Percentiles rank a stretch among this genome's conserved stretches.
Evolutionary conservation across 2,888 invertebrate species (phyloP).

Genomic region (Troilus luridus): DNA sequence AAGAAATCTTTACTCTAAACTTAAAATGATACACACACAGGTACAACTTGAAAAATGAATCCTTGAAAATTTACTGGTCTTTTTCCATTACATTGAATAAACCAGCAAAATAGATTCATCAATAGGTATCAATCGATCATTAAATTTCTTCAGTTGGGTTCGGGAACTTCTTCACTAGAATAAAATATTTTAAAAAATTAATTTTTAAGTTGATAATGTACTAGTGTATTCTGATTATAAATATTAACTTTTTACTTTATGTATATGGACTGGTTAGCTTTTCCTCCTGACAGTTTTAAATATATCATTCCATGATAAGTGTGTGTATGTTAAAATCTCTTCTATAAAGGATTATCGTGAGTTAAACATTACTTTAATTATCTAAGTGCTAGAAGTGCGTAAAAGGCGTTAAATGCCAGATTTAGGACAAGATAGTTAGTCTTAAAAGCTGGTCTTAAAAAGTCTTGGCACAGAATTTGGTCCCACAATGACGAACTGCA

Average conservation of each 20-base stretch:
- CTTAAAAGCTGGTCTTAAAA: slow-evolving; percentile 27
- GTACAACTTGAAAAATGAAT: neutral
- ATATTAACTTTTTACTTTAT: neutral
- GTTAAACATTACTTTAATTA: neutral
- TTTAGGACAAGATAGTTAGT: slow-evolving; percentile 14
- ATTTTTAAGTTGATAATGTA: neutral
- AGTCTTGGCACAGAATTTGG: slow-evolving; percentile 31
- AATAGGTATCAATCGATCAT: neutral
- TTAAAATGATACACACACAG: neutral
- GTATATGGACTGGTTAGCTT: neutral
- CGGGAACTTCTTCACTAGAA: too few relatives aligned
- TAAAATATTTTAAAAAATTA: neutral
- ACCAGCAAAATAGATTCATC: neutral
- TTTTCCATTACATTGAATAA: neutral
- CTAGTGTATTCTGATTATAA: neutral
- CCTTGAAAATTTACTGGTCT: neutral
- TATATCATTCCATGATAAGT: neutral
- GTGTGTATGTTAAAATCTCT: neutral
- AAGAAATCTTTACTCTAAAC: neutral
- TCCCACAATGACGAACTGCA: slow-evolving; percentile 13
- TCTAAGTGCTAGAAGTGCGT: neutral
- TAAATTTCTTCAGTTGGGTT: neutral
- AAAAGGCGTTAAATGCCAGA: neutral
- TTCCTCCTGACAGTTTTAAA: neutral
- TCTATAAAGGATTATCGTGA: neutral